Evolutionary conservation across 2,113 vertebrate species (phyloP), one percentile per base, ranked within the genome.

Genomic region (Proteles cristata): DNA sequence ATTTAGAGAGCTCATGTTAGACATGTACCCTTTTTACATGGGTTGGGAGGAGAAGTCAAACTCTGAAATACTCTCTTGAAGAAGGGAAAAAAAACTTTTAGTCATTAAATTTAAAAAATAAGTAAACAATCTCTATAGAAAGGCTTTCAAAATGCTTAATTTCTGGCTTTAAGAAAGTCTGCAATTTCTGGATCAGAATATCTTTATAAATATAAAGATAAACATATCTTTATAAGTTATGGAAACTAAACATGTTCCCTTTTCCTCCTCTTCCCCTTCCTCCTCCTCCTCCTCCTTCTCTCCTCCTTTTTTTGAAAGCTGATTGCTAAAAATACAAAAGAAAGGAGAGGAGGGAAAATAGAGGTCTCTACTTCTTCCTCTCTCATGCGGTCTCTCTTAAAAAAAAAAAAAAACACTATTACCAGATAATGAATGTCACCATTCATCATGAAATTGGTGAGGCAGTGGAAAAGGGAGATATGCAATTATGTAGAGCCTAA

Each of bases 91-190:
- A 73, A 45, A 11, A 0, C 1, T 87, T 93, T 71, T 39, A 73
- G 39, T 68, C 8, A 89, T 7, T 35, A 66, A 10, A 58, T 28
- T n/a, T 53, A 48, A 83, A 77, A 25, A 33, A 35, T 65, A 33
- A 83, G 12, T 90, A 76, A 93, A 81, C 63, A 21, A 76, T 7
- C 26, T 88, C 16, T 68, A 10, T 77, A 33, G 81, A 71, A 11
- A 93, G 5, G 76, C 25, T 93, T 96, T 71, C 16, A 84, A 88
- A 93, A 71, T 95, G 31, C 58, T 65, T 63, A 15, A 68, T 66
- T 89, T 84, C 61, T 90, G 63, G 10, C 33, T 4, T 45, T 86
- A 33, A 4, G 12, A 5, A 93, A 81, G 21, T 85, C 19, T 93
- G 26, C 19, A 73, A 73, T 63, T 73, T 11, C 45, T 82, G 28